Evolutionary conservation across 2,113 vertebrate species (phyloP).

Genomic region (Phyllostomus discolor): DNA sequence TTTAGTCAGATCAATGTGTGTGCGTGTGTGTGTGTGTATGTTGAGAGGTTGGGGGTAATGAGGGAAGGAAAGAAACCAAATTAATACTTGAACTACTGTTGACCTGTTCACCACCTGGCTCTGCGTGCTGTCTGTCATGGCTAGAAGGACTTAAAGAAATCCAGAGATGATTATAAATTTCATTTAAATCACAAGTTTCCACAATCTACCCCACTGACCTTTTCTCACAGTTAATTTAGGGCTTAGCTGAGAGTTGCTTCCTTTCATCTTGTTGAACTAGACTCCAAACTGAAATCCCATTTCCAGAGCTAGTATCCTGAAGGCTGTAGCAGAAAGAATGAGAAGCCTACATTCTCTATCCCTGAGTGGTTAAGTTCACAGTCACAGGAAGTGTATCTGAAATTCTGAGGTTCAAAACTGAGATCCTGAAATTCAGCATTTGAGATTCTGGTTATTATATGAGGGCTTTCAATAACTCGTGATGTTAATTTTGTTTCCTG

Average conservation of each 20-base stretch:
- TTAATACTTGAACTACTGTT: not conserved
- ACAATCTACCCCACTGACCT: not conserved
- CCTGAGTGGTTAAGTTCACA: not conserved
- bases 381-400: not conserved
- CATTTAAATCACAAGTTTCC: not conserved
- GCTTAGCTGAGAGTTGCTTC: not conserved
- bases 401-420: not conserved
- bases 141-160: not conserved
- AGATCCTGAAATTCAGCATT: not conserved
- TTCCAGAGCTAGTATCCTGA: not conserved
- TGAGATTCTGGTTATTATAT: not conserved
- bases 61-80: not conserved
- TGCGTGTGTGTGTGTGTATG: not conserved
- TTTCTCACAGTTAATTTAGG: not conserved
- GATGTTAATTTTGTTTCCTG: not conserved
- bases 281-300: not conserved
- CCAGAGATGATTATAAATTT: not conserved
- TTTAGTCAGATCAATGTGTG: not conserved
- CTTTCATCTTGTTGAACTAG: not conserved
- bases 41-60: not conserved
- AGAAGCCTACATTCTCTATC: not conserved
- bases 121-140: not conserved
- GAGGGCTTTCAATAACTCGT: not conserved
- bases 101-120: not conserved
- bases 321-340: not conserved